phyloP scores from a whole-genome alignment of 1,140 invertebrate species.

The Philaenus spumarius region DNA sequence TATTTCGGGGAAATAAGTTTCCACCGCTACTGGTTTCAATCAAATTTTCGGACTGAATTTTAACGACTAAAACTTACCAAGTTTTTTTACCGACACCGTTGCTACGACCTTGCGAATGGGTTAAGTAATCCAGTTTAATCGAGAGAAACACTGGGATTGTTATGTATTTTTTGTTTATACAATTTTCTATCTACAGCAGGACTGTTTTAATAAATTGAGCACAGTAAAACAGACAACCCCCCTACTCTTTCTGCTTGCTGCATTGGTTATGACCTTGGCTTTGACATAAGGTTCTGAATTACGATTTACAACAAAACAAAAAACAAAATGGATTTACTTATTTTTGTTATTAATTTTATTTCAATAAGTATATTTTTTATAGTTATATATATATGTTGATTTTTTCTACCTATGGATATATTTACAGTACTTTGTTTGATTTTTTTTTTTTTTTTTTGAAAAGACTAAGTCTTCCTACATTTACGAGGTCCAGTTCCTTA shows the following conservation, averaged over 20 bases:
- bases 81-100: too few species aligned
- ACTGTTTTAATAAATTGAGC: background rate
- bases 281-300: slow-evolving; percentile 6
- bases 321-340: background rate
- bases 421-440: background rate
- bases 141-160: background rate
- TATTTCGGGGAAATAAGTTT: too few species aligned
- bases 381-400: background rate
- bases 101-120: too few species aligned
- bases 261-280: slow-evolving; percentile 9
- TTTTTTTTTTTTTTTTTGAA: background rate
- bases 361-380: too few species aligned
- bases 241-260: slow-evolving; percentile 8
- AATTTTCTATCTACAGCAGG: background rate
- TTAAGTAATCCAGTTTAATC: background rate
- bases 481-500: too few species aligned
- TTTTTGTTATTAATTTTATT: background rate
- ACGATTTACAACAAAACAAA: background rate
- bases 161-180: background rate
- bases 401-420: background rate
- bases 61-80: too few species aligned
- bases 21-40: too few species aligned
- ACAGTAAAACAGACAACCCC: background rate
- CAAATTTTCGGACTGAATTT: too few species aligned
- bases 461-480: too few species aligned